A percentile compares a stretch with the other conserved stretches of the same genome.
phyloP scores from a whole-genome alignment of 2,888 invertebrate species.

The Cistogaster globosa region DNA sequence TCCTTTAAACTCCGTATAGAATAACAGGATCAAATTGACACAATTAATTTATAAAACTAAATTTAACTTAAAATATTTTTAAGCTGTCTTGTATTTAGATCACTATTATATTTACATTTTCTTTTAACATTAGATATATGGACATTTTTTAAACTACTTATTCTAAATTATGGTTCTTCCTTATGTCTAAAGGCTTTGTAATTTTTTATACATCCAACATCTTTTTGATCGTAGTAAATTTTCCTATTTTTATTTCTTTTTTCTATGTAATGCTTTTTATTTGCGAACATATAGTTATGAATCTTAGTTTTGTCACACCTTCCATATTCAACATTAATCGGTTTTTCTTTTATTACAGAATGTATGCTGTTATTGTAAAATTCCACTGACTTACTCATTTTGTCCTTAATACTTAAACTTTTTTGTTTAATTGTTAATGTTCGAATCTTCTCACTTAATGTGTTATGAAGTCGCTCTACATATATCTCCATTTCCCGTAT shows the following conservation, averaged over 20 bases:
- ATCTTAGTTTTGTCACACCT: constrained; percentile 30
- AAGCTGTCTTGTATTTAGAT: constrained; percentile 2
- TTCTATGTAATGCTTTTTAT: constrained; percentile 18
- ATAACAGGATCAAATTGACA: not conserved
- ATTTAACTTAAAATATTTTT: not conserved
- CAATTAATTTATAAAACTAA: not conserved
- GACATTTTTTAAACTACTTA: constrained; percentile 25
- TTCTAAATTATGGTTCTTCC: constrained; percentile 38
- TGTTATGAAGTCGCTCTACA: constrained; percentile 39
- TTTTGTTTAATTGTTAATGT: constrained; percentile 1
- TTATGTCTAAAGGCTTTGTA: constrained; percentile 41
- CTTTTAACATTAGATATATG: constrained; percentile 48
- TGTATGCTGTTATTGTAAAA: constrained; percentile 48
- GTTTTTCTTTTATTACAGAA: constrained; percentile 37
- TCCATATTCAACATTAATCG: constrained; percentile 40
- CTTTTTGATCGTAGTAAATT: constrained; percentile 5
- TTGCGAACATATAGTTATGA: constrained; percentile 8
- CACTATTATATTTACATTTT: constrained; percentile 20
- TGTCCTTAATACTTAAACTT: constrained; percentile 32
- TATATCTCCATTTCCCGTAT: constrained; percentile 41
- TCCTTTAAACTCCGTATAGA: not conserved
- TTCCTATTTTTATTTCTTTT: constrained; percentile 28
- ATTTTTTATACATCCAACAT: constrained; percentile 39
- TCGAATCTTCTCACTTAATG: constrained; percentile 43
- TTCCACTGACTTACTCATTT: constrained; percentile 34